phyloP scores from a whole-genome alignment of 2,113 vertebrate species.

The Amia ocellicauda region DNA sequence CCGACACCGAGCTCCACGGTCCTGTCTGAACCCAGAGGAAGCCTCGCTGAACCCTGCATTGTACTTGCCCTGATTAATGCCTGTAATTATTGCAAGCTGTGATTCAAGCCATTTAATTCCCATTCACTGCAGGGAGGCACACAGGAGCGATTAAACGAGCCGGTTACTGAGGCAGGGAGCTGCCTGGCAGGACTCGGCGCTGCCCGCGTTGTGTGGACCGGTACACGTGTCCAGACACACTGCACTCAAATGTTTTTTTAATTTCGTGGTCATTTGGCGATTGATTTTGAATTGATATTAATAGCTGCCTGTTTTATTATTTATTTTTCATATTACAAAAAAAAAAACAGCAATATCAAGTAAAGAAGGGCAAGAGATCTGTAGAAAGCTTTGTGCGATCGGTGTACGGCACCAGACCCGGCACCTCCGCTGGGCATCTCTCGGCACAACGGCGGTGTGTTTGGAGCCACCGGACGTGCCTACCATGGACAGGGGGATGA shows the following conservation, averaged over 20 bases:
- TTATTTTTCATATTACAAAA: too few species aligned
- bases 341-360: too few species aligned
- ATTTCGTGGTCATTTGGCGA: too few species aligned
- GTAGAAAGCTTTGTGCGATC: too few species aligned
- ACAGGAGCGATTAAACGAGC: slow-evolving; percentile 29
- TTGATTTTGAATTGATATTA: too few species aligned
- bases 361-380: too few species aligned
- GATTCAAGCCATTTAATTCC: slow-evolving; percentile 40
- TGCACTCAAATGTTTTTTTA: too few species aligned
- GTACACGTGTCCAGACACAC: neutral
- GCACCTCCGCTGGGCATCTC: too few species aligned
- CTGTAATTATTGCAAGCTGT: slow-evolving; percentile 37
- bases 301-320: too few species aligned
- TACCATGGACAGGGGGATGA: slow-evolving; percentile 95
- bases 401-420: too few species aligned
- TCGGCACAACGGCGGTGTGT: too few species aligned
- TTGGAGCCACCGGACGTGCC: too few species aligned
- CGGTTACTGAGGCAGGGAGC: slow-evolving; percentile 12
- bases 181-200: neutral
- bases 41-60: slow-evolving; percentile 8
- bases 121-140: slow-evolving; percentile 25
- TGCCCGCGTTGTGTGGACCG: neutral
- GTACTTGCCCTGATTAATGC: slow-evolving; percentile 36
- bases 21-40: neutral
- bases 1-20: slow-evolving; percentile 1